Conservation (phyloP, 1,140 invertebrate genomes). For the Sarcophaga peregrina region DNA sequence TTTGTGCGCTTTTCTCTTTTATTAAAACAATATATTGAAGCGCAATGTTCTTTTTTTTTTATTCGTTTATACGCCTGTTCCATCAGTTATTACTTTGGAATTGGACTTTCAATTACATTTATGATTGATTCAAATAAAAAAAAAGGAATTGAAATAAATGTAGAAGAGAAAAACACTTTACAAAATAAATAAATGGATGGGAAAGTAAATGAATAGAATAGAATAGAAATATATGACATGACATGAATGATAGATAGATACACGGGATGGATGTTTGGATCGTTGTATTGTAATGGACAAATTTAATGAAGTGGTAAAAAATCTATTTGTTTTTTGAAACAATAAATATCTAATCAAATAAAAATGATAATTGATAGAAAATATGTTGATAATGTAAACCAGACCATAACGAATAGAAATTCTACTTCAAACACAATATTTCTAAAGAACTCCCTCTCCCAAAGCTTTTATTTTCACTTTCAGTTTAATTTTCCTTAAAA, state of each 20-base stretch:
- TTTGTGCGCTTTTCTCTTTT: neutral
- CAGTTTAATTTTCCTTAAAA: too few species aligned
- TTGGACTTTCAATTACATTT: conserved; percentile 3
- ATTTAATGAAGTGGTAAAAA: conserved; percentile 18
- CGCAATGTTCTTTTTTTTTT: neutral
- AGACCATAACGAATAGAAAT: too few species aligned
- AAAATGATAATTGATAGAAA: neutral
- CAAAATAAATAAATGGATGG: conserved; percentile 5
- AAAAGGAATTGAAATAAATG: neutral
- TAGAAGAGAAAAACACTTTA: neutral
- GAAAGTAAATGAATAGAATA: too few species aligned
- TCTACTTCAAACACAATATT: too few species aligned
- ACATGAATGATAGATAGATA: too few species aligned
- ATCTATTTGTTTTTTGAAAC: neutral
- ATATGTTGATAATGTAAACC: too few species aligned
- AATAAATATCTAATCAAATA: neutral
- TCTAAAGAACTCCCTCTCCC: too few species aligned
- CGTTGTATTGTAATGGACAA: neutral
- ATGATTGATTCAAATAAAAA: neutral
- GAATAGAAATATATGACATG: too few species aligned
- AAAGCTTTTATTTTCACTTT: too few species aligned
- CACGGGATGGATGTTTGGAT: neutral
- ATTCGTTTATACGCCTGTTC: neutral
- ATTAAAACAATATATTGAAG: too few species aligned
- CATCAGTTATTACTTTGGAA: too few species aligned